Conservation (phyloP, 2,888 invertebrate genomes). For the Euphydryas editha region DNA sequence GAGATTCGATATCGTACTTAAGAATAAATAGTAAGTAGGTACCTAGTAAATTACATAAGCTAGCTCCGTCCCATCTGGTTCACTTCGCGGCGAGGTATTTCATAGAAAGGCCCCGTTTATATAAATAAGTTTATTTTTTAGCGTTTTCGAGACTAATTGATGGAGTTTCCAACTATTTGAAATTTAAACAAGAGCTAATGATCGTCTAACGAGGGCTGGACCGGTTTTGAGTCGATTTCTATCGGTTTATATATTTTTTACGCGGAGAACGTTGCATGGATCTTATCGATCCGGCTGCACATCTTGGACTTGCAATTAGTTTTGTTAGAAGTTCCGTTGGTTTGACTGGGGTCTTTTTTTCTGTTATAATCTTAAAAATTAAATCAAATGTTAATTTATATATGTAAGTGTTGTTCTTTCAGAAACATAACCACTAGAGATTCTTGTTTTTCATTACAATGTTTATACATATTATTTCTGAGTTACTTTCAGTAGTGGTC, state of each 20-base stretch:
- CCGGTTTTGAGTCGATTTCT: constrained; percentile 41
- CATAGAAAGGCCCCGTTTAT: constrained; percentile 17
- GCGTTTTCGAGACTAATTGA: constrained; percentile 34
- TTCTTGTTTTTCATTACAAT: no score
- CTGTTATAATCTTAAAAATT: no score
- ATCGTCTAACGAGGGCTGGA: constrained; percentile 35
- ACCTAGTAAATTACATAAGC: background rate
- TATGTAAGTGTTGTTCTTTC: no score
- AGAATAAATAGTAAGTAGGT: background rate
- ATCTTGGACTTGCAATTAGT: background rate
- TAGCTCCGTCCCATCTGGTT: constrained; percentile 4
- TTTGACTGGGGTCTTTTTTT: background rate
- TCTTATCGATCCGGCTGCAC: constrained; percentile 15
- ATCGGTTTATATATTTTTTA: constrained; percentile 45
- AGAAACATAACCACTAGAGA: no score
- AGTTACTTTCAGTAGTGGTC: no score
- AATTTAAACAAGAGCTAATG: constrained; percentile 43
- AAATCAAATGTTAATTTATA: no score
- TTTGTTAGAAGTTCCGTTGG: constrained; percentile 5
- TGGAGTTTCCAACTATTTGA: constrained; percentile 42
- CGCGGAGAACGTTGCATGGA: constrained; percentile 36
- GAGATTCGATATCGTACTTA: background rate
- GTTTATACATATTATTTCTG: no score
- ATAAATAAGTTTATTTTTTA: constrained; percentile 34
- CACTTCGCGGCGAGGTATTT: background rate